phyloP scores from a whole-genome alignment of 2,888 invertebrate genomes.

The Agrochola litura region DNA sequence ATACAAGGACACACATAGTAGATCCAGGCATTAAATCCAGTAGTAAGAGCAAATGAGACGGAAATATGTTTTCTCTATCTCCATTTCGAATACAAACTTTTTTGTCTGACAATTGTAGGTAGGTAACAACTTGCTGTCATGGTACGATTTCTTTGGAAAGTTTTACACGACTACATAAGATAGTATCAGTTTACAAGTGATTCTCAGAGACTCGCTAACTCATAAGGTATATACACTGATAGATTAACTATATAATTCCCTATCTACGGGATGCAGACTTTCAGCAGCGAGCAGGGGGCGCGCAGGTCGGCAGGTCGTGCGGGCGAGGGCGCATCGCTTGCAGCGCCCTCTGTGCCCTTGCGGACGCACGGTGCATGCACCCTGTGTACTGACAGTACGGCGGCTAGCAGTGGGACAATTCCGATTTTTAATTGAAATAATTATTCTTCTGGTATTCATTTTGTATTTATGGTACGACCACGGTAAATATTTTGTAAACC shows the following conservation, averaged over 20 bases:
- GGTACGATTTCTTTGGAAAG: neutral
- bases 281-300: constrained; percentile 48
- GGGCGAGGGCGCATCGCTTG: constrained; percentile 75
- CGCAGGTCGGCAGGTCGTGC: constrained; percentile 66
- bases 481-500: neutral
- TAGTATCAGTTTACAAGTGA: neutral
- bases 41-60: neutral
- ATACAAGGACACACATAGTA: too few relatives aligned
- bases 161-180: neutral
- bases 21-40: neutral
- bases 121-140: neutral
- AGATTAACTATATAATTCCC: neutral
- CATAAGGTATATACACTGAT: neutral
- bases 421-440: neutral
- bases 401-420: constrained; percentile 44
- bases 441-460: neutral
- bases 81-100: neutral
- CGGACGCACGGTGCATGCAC: constrained; percentile 83
- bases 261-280: constrained; percentile 44
- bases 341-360: constrained; percentile 81
- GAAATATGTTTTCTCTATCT: neutral
- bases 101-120: neutral
- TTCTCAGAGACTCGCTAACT: neutral
- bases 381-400: constrained; percentile 67
- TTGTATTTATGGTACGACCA: neutral